Percentiles rank a stretch among this genome's conserved stretches.
Conservation (phyloP, 1,140 invertebrate genomes). For the Conopomorpha cramerella region DNA sequence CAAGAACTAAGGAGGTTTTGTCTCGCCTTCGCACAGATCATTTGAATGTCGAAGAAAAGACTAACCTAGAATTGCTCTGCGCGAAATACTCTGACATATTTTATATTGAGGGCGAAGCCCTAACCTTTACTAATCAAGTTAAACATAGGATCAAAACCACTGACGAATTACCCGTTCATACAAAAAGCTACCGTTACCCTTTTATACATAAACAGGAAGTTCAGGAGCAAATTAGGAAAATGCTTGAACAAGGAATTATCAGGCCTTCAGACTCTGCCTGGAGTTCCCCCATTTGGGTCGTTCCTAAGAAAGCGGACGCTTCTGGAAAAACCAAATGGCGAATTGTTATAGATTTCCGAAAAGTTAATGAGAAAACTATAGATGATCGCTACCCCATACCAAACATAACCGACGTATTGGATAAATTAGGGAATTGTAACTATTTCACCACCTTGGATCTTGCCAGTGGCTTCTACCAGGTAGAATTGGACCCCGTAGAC, state of each 20-base stretch:
- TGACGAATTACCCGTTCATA: slow-evolving; percentile 9
- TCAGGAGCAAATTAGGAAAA: slow-evolving; percentile 15
- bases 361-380: slow-evolving; percentile 25
- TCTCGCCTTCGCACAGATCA: slow-evolving; percentile 3
- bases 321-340: slow-evolving; percentile 23
- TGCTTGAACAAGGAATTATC: slow-evolving; percentile 12
- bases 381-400: slow-evolving; percentile 56
- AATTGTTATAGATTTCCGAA: slow-evolving; percentile 26
- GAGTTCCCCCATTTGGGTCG: slow-evolving; percentile 4
- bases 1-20: neutral
- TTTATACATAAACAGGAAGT: slow-evolving; percentile 16
- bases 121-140: slow-evolving; percentile 8
- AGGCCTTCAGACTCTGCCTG: slow-evolving; percentile 3
- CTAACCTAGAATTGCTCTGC: slow-evolving; percentile 1
- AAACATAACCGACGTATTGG: slow-evolving; percentile 47
- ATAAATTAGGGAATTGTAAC: slow-evolving; percentile 27
- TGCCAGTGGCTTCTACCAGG: slow-evolving; percentile 52
- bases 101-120: slow-evolving; percentile 4
- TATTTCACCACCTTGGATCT: slow-evolving; percentile 53
- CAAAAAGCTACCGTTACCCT: slow-evolving; percentile 13
- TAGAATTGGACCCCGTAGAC: slow-evolving; percentile 19
- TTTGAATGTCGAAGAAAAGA: slow-evolving; percentile 3
- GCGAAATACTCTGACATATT: slow-evolving; percentile 3
- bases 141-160: slow-evolving; percentile 10
- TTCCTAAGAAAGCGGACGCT: slow-evolving; percentile 10